Evolutionary conservation across 2,888 invertebrate genomes (phyloP).

Genomic region (Serrognathus titanus): DNA sequence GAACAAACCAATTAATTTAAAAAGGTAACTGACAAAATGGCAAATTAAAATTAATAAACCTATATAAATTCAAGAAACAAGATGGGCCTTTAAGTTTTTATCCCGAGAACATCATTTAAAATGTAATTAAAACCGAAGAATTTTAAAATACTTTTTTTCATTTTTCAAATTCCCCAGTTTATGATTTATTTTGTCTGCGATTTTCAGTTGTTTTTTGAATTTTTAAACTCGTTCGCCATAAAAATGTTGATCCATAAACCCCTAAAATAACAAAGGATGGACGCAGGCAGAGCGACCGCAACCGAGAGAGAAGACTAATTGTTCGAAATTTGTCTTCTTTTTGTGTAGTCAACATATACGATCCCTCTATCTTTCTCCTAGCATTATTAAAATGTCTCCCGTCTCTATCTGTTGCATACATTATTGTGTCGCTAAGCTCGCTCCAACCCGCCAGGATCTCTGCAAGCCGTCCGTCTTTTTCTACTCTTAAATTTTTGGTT

Average conservation of each 20-base stretch:
- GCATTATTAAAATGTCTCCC: conserved; percentile 22
- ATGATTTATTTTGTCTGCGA: conserved; percentile 51
- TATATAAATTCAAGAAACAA: conserved; percentile 46
- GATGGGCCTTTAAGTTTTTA: conserved; percentile 24
- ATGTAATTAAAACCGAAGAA: conserved; percentile 44
- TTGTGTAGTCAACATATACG: conserved; percentile 17
- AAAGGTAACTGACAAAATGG: conserved; percentile 22
- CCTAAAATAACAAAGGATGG: conserved; percentile 22
- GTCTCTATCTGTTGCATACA: conserved; percentile 16
- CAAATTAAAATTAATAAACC: conserved; percentile 51
- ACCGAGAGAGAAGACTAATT: conserved; percentile 13
- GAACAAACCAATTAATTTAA: conserved; percentile 15
- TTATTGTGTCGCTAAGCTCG: conserved; percentile 12
- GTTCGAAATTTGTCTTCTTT: conserved; percentile 24
- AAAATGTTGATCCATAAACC: conserved; percentile 48
- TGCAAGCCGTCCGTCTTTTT: conserved; percentile 7
- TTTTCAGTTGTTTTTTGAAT: conserved; percentile 50
- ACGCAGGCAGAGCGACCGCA: conserved; percentile 6
- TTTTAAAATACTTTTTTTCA: conserved; percentile 39
- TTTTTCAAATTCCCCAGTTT: conserved; percentile 45
- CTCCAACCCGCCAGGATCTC: conserved; percentile 12
- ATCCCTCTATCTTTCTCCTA: conserved; percentile 18
- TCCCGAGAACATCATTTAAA: conserved; percentile 25
- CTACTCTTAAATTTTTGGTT: conserved; percentile 24
- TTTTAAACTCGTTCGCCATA: conserved; percentile 49